These are phyloP conservation scores for Bombus picipes DNA, from an alignment of 1,140 invertebrate genomes.

Conservation along the genomic window DNA sequence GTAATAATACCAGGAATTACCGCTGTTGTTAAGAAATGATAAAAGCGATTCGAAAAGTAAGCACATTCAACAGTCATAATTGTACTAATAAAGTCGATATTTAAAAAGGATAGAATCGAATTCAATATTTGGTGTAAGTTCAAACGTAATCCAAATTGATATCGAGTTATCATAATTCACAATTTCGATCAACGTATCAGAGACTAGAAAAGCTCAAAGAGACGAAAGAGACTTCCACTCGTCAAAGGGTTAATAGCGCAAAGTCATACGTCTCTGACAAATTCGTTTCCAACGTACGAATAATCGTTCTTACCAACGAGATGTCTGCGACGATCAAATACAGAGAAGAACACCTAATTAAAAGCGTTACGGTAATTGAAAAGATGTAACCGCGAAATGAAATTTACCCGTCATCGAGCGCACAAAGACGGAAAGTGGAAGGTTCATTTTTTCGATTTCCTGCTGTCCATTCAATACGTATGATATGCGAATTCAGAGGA, in stretches of 20 bases:
- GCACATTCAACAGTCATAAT: too few species aligned
- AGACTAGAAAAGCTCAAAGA: neutral
- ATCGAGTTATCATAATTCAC: neutral
- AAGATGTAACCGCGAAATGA: neutral
- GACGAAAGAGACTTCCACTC: neutral
- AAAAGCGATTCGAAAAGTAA: too few species aligned
- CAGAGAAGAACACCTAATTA: neutral
- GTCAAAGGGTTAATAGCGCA: neutral
- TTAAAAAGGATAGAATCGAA: neutral
- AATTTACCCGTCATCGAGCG: neutral
- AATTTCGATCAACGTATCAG: neutral
- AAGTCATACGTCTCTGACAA: neutral
- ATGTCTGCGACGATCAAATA: neutral
- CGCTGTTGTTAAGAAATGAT: too few species aligned
- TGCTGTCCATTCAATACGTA: neutral
- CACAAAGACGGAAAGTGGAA: neutral
- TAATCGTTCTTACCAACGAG: neutral
- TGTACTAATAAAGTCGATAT: neutral
- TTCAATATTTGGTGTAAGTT: neutral
- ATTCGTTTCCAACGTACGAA: too few species aligned
- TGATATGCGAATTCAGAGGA: neutral
- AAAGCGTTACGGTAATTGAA: neutral
- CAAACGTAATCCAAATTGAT: neutral
- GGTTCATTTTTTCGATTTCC: neutral
- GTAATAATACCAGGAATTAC: too few species aligned